phyloP scores from a whole-genome alignment of 1,140 invertebrate genomes.

The Colletes latitarsis region DNA sequence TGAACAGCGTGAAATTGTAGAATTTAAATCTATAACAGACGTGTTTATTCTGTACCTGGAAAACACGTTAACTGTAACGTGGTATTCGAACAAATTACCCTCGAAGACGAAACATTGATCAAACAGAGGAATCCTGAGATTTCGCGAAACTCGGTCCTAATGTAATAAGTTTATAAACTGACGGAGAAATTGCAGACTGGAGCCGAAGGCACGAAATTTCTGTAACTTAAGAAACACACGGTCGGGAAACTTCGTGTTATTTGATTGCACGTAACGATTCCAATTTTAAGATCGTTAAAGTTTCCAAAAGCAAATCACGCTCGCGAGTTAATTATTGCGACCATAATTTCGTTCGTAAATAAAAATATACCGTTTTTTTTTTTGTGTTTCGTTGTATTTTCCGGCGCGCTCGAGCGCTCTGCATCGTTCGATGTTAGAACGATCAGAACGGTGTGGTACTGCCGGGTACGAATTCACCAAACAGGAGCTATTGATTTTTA shows the following conservation, averaged over 20 bases:
- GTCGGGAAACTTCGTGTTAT: neutral
- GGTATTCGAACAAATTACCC: slow-evolving; percentile 2
- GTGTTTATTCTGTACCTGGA: too few species aligned
- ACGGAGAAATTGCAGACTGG: neutral
- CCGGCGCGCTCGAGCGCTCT: neutral
- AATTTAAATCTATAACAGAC: too few species aligned
- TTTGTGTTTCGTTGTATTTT: slow-evolving; percentile 21
- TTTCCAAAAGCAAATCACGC: slow-evolving; percentile 10
- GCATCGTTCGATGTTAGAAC: neutral
- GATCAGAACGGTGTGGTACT: slow-evolving; percentile 39
- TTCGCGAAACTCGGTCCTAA: neutral
- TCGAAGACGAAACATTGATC: neutral
- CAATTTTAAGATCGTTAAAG: neutral
- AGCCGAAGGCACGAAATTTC: neutral
- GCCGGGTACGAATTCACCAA: slow-evolving; percentile 54
- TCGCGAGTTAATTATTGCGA: slow-evolving; percentile 1
- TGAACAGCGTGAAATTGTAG: too few species aligned
- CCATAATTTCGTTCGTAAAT: neutral
- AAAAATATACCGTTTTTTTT: neutral
- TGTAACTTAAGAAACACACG: neutral
- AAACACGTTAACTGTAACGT: too few species aligned
- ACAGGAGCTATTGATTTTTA: slow-evolving; percentile 63
- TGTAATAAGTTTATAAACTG: neutral
- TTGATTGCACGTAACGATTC: neutral
- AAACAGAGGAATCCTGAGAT: neutral